These are phyloP conservation scores for Cyprinodon diabolis DNA, from an alignment of 2,797 vertebrate species.

Conservation along the genomic window DNA sequence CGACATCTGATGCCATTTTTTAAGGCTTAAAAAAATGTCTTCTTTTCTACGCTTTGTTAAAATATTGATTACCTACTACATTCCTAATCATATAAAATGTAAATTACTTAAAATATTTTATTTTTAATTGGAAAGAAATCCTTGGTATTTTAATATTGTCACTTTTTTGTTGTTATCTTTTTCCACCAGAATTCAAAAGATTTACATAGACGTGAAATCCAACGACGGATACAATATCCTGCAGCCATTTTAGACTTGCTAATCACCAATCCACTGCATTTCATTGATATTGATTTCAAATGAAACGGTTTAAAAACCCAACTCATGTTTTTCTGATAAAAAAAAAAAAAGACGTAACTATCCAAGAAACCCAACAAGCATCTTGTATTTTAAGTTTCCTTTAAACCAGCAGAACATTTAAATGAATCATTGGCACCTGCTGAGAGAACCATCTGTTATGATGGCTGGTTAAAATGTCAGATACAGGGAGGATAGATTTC, in stretches of 20 bases:
- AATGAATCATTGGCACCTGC: conserved; percentile 6
- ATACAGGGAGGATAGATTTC: conserved; percentile 7
- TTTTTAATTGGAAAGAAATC: no score
- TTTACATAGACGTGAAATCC: no score
- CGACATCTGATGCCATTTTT: background rate
- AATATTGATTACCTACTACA: no score
- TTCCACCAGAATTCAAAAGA: no score
- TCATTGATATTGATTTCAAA: background rate
- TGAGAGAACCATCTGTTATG: conserved; percentile 15
- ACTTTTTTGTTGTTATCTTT: no score
- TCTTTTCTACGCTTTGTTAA: background rate
- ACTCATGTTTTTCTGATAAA: background rate
- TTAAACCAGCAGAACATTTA: conserved; percentile 5
- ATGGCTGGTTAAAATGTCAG: conserved; percentile 30
- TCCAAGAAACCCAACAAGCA: background rate
- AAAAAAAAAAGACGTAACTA: background rate
- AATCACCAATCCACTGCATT: background rate
- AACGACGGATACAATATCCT: no score
- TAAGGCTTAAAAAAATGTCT: background rate
- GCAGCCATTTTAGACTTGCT: no score
- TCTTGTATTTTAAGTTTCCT: background rate
- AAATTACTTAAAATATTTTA: no score
- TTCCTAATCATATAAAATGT: no score
- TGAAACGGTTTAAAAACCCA: background rate
- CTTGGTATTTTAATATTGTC: no score